These are phyloP conservation scores for Sula dactylatra DNA, from an alignment of 2,113 vertebrate genomes.

Conservation along the genomic window DNA sequence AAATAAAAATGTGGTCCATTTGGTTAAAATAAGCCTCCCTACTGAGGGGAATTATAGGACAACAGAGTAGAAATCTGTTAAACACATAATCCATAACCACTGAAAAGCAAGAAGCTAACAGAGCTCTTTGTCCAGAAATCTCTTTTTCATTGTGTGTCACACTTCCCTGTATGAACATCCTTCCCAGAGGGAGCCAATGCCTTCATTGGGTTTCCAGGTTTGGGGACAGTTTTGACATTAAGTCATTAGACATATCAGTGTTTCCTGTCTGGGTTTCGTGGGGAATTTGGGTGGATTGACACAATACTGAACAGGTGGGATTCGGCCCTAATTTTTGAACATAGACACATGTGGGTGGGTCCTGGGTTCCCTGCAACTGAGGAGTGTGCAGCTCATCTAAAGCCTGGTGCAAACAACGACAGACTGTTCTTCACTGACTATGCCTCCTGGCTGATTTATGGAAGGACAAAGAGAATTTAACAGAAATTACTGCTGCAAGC, in stretches of 20 bases:
- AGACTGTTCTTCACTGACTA: not conserved
- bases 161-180: not conserved
- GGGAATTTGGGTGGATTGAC: not conserved
- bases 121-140: not conserved
- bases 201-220: not conserved
- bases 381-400: not conserved
- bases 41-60: not conserved
- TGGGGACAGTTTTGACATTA: not conserved
- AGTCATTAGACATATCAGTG: not conserved
- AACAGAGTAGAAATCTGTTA: slow-evolving; percentile 1
- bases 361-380: not conserved
- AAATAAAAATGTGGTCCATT: not conserved
- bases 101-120: not conserved
- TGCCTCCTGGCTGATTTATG: not conserved
- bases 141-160: not conserved
- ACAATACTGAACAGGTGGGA: not conserved
- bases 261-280: not conserved
- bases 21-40: slow-evolving; percentile 11
- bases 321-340: not conserved
- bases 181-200: not conserved
- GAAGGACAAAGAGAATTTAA: not conserved
- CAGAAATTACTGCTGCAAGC: not conserved
- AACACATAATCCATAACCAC: not conserved
- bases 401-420: not conserved
- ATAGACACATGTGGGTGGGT: not conserved